Evolutionary conservation across 2,888 invertebrate genomes (phyloP), one percentile per base, ranked within the genome.

Genomic region (Idaea straminata): DNA sequence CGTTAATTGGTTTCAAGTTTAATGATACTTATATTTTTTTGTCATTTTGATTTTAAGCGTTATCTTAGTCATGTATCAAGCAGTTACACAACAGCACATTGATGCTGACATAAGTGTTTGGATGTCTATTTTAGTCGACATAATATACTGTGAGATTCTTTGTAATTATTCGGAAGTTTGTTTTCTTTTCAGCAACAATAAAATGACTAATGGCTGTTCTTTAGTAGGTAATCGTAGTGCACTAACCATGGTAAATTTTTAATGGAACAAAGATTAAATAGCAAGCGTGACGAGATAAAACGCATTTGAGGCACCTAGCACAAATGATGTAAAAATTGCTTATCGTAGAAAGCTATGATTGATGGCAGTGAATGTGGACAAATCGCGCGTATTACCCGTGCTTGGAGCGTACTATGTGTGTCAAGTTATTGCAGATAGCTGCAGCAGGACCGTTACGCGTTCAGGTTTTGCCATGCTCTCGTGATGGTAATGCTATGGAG

Each of bases 391-490:
- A 74, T 76, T 74, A 74, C 71, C 74, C 68, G 71, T 72, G 74
- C 75, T 74, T 59, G 34, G 34, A 10, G 66, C 25, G 72, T 71
- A 70, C 70, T 73, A 82, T 79, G 80, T 82, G 73, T 81, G 79
- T 77, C 78, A 76, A 75, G 77, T 73, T 77, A 75, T 76, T 76
- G 74, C 75, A 74, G 73, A 76, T 74, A 79, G 76, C 74, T 75
- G 80, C 77, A 80, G 77, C 77, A 79, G 78, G 78, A 80, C 87
- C 86, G 87, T 85, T 86, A 88, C 74, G 73, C 72, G 79, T 81
- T 79, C 80, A 83, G 80, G 82, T 88, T 88, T 89, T 89, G 87
- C 83, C 78, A 76, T 83, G 83, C 84, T 85, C 81, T 83, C 80
- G 81, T 79, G 82, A 83, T 82, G 82, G 73, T 72, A 69, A 72